Evolutionary conservation across 2,888 invertebrate species (phyloP).

Genomic region (Pheosia tremula): DNA sequence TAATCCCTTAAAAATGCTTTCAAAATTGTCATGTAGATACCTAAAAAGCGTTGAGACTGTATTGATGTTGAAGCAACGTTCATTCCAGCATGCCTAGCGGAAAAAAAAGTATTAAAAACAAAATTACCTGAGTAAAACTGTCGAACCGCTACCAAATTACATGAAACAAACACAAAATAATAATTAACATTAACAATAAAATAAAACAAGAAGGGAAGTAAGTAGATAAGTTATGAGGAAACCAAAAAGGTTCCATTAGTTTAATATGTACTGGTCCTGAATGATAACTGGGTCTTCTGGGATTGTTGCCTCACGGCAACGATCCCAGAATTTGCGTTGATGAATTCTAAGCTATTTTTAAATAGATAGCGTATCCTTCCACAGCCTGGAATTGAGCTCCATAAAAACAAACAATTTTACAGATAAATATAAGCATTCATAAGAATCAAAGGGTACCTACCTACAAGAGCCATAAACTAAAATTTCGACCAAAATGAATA

Average conservation of each 20-base stretch:
- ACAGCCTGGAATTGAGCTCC: too few species aligned
- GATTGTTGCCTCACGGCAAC: too few species aligned
- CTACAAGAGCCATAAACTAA: neutral
- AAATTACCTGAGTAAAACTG: slow-evolving; percentile 80
- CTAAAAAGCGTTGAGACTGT: too few species aligned
- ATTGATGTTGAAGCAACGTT: too few species aligned
- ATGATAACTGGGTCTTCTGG: neutral
- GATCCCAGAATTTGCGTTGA: too few species aligned
- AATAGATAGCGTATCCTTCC: too few species aligned
- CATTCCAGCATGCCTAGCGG: neutral
- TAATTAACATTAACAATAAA: slow-evolving; percentile 48
- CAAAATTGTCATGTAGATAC: too few species aligned
- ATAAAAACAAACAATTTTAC: too few species aligned
- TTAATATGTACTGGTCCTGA: neutral
- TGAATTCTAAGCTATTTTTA: too few species aligned
- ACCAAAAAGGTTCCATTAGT: too few species aligned
- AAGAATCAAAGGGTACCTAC: neutral
- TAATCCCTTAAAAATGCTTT: too few species aligned
- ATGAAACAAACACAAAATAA: slow-evolving; percentile 78
- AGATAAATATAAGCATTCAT: neutral
- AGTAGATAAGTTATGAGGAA: neutral
- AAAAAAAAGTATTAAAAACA: slow-evolving; percentile 16
- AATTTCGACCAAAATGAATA: neutral
- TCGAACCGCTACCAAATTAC: slow-evolving; percentile 77
- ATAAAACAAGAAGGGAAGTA: slow-evolving; percentile 26